These are phyloP conservation scores for Tuta absoluta DNA, from an alignment of 2,888 invertebrate genomes.

Conservation along the genomic window DNA sequence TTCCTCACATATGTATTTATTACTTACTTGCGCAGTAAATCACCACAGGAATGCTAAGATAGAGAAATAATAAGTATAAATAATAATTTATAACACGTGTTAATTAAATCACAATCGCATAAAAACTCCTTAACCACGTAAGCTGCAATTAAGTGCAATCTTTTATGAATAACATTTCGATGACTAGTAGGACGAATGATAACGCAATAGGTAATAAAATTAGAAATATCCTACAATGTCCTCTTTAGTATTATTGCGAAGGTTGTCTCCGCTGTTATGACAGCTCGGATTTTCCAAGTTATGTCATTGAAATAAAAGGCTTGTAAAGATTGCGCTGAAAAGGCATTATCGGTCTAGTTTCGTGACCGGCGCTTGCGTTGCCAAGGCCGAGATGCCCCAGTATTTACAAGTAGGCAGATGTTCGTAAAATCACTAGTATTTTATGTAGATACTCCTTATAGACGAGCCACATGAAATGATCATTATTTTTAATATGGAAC, in stretches of 20 bases:
- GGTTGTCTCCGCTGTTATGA: slow-evolving; percentile 12
- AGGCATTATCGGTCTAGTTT: slow-evolving; percentile 49
- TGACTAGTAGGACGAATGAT: slow-evolving; percentile 42
- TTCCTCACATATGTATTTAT: no score
- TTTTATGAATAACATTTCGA: slow-evolving; percentile 51
- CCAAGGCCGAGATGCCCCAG: slow-evolving; percentile 59
- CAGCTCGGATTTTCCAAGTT: slow-evolving; percentile 40
- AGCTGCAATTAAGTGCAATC: slow-evolving; percentile 49
- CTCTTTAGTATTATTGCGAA: slow-evolving; percentile 25
- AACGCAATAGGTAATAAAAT: slow-evolving; percentile 23
- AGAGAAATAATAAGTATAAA: slow-evolving; percentile 38
- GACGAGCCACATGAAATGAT: no score
- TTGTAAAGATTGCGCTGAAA: slow-evolving; percentile 33
- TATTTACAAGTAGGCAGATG: slow-evolving; percentile 43
- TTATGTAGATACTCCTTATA: no score
- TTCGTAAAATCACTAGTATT: no score
- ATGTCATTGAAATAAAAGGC: slow-evolving; percentile 38
- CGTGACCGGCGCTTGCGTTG: slow-evolving; percentile 37
- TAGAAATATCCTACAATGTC: slow-evolving; percentile 34
- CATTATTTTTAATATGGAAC: no score
- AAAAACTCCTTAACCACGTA: slow-evolving; percentile 41
- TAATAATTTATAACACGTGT: slow-evolving; percentile 49
- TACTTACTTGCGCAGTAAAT: neutral
- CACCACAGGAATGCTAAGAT: slow-evolving; percentile 15
- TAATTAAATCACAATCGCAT: slow-evolving; percentile 43